Base-by-base conservation (phyloP, 2,113 vertebrate genomes). In the Sarotherodon lohbergeri region DNA sequence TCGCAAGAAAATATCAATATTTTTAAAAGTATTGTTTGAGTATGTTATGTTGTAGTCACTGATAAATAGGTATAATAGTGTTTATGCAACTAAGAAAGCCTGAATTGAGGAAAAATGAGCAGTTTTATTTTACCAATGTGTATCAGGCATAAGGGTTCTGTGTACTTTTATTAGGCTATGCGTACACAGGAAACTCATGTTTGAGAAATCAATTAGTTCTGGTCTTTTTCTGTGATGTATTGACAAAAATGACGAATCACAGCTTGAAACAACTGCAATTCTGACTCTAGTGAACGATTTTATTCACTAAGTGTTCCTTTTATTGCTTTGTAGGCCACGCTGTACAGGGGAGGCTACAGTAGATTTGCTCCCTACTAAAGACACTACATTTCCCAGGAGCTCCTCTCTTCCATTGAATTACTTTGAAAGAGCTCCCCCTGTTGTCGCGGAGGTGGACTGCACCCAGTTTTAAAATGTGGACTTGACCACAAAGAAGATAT, bases 341-440 rank as follows among this genome's bases (percentile, higher is more conserved):
- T 97, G 86, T 97, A 97, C 93, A 95, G 96, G 92, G 96, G 96
- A 88, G 96, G 96, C 93, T 97, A 97, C 95, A 97, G 96, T 94
- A 96, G 96, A 95, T 97, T 97, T 89, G 95, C 96, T 71, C 96
- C 96, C 80, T 97, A 97, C 88, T 97, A 94, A 96, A 84, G 91
- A 94, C 92, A 93, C 84, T 93, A 90, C 90, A 88, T 89, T 92
- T 91, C 90, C 91, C 92, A 88, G 95, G 94, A 94, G 93, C 92
- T 91, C 92, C 83, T 88, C 90, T 88, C 92, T 93, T 94, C 90
- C 90, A 85, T 92, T 92, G 86, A 93, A 89, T 92, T 89, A 80
- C 88, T 93, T 88, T 88, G 78, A 92, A 95, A 94, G 95, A 93
- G 92, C 94, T 95, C 95, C 94, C 92, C 93, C 92, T 95, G 89